Base-by-base conservation (phyloP, 2,888 invertebrate species). In the Hesperia comma region DNA sequence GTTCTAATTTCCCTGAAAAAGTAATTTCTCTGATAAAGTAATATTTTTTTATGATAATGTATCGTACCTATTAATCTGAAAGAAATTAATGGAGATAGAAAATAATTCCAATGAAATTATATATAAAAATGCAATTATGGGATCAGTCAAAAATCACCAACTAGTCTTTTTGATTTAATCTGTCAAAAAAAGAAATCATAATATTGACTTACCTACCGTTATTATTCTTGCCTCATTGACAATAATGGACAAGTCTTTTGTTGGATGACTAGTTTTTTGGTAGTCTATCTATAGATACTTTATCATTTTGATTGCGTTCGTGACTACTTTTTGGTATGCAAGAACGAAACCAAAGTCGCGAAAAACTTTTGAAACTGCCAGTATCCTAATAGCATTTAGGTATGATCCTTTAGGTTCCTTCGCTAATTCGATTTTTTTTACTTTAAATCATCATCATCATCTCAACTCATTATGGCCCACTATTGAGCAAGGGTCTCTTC, bases 131-230 rank as follows among this genome's bases (percentile, higher is more conserved):
- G n/a, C 37, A 37, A 10, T 37, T 12, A 37, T 0, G 37, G 15
- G 0, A 6, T 8, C 49, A 12, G 1, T 12, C 4, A 12, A 6
- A 46, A 49, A 19, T 19, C 19, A 49, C 19, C 12, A 49, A 69
- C 49, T 61, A 12, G 72, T 67, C 19, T 51, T 7, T 49, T 14
- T 17, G 15, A 21, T 15, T 15, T 61, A 17, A 43, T 12, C 7
- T 37, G 10, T 40, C 43, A 46, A 56, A 63, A 56, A 56, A 49
- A 17, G 19, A 46, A 46, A 46, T 43, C 37, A 40, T 14, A n/a
- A 63, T 63, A 63, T 56, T 63, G 56, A 56, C 37, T 63, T 56
- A 56, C 49, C 56, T 63, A 56, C 37, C 33, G 37, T 21, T 56
- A 63, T 56, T 56, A 49, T 56, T 63, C 15, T 63, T 49, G 46